A percentile compares a stretch with the other conserved stretches of the same genome.
These are phyloP conservation scores for Hecatera dysodea DNA, from an alignment of 2,888 invertebrate species.

Conservation along the genomic window DNA sequence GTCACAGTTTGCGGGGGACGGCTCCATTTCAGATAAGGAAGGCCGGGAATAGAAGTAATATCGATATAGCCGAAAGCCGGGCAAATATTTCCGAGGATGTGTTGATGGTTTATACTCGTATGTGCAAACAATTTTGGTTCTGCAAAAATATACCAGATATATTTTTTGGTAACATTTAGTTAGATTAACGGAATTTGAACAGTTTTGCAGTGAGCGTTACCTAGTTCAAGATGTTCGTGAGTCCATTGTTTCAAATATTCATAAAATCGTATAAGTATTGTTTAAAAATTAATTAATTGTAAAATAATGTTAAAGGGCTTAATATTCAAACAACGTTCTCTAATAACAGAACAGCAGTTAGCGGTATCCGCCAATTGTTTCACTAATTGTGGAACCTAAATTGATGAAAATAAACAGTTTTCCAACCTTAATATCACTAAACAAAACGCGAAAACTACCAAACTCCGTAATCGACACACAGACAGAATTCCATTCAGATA, in stretches of 20 bases:
- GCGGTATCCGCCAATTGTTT: not conserved
- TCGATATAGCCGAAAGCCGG: conserved; percentile 54
- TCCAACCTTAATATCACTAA: not conserved
- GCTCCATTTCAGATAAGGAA: conserved; percentile 59
- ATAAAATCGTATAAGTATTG: not conserved
- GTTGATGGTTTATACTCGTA: conserved; percentile 46
- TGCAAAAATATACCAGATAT: conserved; percentile 8
- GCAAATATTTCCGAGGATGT: conserved; percentile 57
- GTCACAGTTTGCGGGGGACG: conserved; percentile 55
- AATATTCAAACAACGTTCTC: not conserved
- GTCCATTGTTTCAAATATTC: not conserved
- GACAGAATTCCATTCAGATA: conserved; percentile 29
- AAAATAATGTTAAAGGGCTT: not conserved
- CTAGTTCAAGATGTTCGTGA: not conserved
- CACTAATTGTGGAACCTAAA: not conserved
- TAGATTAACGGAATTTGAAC: not conserved
- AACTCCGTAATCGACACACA: conserved; percentile 10
- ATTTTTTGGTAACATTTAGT: conserved; percentile 12
- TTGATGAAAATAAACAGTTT: not conserved
- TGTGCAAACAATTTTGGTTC: conserved; percentile 54
- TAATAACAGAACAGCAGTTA: not conserved
- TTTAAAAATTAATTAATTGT: not conserved
- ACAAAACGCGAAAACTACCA: not conserved
- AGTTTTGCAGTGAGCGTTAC: not conserved
- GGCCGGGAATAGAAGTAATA: conserved; percentile 53